Conservation (phyloP, 2,797 vertebrate species). For the Phrynocephalus guinanensis region DNA sequence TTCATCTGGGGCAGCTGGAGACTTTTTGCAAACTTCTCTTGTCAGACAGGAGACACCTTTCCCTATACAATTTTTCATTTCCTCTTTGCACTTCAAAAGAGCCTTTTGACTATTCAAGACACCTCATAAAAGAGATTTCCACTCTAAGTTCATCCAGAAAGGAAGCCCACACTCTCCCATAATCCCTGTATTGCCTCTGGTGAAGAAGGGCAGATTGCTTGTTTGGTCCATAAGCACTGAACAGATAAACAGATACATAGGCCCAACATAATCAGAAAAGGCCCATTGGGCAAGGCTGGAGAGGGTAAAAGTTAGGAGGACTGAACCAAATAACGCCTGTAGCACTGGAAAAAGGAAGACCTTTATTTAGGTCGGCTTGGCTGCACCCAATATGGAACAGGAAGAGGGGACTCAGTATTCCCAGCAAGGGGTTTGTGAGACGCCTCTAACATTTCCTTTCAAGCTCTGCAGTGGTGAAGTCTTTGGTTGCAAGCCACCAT, state of each 20-base stretch:
- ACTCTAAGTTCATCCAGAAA: slow-evolving; percentile 24
- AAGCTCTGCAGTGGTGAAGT: slow-evolving; percentile 59
- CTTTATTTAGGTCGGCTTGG: slow-evolving; percentile 40
- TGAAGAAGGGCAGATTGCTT: not conserved
- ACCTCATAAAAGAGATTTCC: slow-evolving; percentile 42
- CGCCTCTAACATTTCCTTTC: slow-evolving; percentile 57
- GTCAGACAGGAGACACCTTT: not conserved
- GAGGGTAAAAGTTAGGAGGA: not conserved
- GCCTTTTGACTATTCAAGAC: slow-evolving; percentile 4
- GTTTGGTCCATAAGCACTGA: not conserved
- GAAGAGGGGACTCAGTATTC: slow-evolving; percentile 58
- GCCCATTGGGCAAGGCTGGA: not conserved
- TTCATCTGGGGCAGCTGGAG: slow-evolving; percentile 18
- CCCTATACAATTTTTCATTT: slow-evolving; percentile 18
- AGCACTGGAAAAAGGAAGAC: not conserved
- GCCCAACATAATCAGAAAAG: slow-evolving; percentile 7
- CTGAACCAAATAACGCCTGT: slow-evolving; percentile 1
- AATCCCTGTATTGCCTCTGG: not conserved
- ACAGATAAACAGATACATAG: not conserved
- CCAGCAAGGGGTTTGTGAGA: slow-evolving; percentile 54
- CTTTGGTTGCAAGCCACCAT: slow-evolving; percentile 49
- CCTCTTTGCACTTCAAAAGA: slow-evolving; percentile 26
- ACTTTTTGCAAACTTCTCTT: slow-evolving; percentile 19
- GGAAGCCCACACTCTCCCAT: slow-evolving; percentile 12
- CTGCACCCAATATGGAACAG: slow-evolving; percentile 43